These are phyloP conservation scores for Telmatherina bonti DNA, from an alignment of 2,797 vertebrate species.

Conservation along the genomic window DNA sequence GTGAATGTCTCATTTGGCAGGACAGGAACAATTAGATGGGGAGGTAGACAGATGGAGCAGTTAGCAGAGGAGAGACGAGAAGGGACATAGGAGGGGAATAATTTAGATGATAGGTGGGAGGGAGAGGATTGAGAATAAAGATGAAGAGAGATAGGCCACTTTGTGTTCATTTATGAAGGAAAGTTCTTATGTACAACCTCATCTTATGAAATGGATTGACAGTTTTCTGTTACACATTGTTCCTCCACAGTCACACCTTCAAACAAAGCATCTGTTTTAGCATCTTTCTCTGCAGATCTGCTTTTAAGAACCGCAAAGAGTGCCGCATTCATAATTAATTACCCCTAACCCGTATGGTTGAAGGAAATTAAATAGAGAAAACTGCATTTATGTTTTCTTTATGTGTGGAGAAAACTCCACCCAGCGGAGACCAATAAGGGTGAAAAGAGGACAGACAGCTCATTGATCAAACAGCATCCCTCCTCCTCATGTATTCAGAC, in stretches of 20 bases:
- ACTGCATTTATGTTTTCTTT: conserved; percentile 59
- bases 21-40: conserved; percentile 62
- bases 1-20: conserved; percentile 71
- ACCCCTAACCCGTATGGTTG: conserved; percentile 28
- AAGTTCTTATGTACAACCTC: conserved; percentile 7
- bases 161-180: conserved; percentile 30
- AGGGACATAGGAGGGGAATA: conserved; percentile 36
- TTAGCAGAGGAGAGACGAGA: conserved; percentile 53
- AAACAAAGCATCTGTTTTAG: background rate
- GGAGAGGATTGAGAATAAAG: conserved; percentile 25
- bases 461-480: conserved; percentile 83
- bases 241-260: background rate
- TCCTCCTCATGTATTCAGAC: conserved; percentile 80
- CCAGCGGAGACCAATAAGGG: conserved; percentile 46
- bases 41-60: conserved; percentile 66
- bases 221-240: background rate
- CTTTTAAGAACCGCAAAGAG: background rate
- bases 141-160: conserved; percentile 35
- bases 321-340: conserved; percentile 48
- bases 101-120: conserved; percentile 52
- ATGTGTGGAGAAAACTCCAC: conserved; percentile 53
- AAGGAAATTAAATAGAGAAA: conserved; percentile 51
- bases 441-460: conserved; percentile 64
- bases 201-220: conserved; percentile 12
- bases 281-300: background rate